Evolutionary conservation across 2,888 invertebrate genomes (phyloP), one percentile per base, ranked within the genome.

Genomic region (Lottia scabra): DNA sequence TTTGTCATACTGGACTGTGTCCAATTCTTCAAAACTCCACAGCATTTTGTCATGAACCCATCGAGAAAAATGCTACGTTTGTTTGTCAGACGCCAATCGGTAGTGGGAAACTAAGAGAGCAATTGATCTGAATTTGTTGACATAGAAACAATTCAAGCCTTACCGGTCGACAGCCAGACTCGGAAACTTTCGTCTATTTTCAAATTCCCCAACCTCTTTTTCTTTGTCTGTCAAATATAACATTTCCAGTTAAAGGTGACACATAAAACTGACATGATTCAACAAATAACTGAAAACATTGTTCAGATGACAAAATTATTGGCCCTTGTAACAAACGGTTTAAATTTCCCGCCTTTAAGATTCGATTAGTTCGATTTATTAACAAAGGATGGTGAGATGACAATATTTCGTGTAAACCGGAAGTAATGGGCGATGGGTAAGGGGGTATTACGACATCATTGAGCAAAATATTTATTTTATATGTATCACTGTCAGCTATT

Each of bases 11-110:
- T 70, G 64, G 70, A 45, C 48, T 44, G 15, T 38, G 65, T 65
- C 65, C 70, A 65, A 64, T 63, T 64, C 48, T 23, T 38, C 38
- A 62, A 68, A 56, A 38, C 56, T 48, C 56, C 56, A 27, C 62
- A 48, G 68, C 68, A 68, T 68, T 68, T 56, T 68, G 68, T 68
- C 68, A 68, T 68, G 68, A 56, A 68, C 68, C 38, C 38, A 27
- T 38, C 56, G 43, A 68, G 56, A 68, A 56, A 68, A 56, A 68
- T 68, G 68, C 62, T 56, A 56, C 38, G 26, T 68, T 48, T 68
- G 62, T 68, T 68, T 68, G 16, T 56, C 38, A 56, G 48, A 62
- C 38, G 62, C 30, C 68, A 56, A 23, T 15, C 46, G 56, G 62
- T 56, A 56, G 38, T 62, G 38, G 56, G 62, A 68, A 56, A 19